Base-by-base conservation (phyloP, 2,888 invertebrate species). In the Papilio demoleus region DNA sequence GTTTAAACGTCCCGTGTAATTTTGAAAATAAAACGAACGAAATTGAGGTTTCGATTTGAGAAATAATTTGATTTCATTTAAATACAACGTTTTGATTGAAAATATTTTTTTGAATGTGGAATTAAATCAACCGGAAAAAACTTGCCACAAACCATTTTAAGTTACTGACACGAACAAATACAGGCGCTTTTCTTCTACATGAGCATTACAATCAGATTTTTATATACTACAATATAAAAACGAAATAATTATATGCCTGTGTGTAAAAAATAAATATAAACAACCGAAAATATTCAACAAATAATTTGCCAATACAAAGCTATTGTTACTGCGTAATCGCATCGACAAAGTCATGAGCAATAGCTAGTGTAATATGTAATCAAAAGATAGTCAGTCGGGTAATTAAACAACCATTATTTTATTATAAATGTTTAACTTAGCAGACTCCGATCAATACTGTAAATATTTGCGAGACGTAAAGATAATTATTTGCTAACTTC, bases 1-100 rank as follows among this genome's bases (percentile, higher is more conserved):
- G 62, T 62, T 62, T 62, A 62, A 62, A 31, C 62, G 62, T 31
- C 62, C 31, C 62, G 62, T 45, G 45, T 40, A 45, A 62, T 45
- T 31, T 34, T 19, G 12, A 19, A 62, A 61, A 61, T 61, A 27
- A n/a, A 62, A 62, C 45, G 45, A 62, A 62, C 31, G 42, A n/a
- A 62, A 62, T 53, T n/a, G 53, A 27, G 27, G 27, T 14, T 14
- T n/a, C 53, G n/a, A 53, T 53, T 53, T 27, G 8, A 53, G 27
- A 27, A 53, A 53, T n/a, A 53, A n/a, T 53, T 53, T 53, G 22
- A 50, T 50, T 50, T 50, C 17, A 17, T 42, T 17, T 17, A 17
- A 50, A 50, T 50, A 50, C 42, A 24, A 12, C 12, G 24, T 24
- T 50, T 50, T 24, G 47, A 50, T 50, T 24, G 53, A 53, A 53